Evolutionary conservation across 1,140 invertebrate species (phyloP), one percentile per base, ranked within the genome.

Genomic region (Phenacoccus solenopsis): DNA sequence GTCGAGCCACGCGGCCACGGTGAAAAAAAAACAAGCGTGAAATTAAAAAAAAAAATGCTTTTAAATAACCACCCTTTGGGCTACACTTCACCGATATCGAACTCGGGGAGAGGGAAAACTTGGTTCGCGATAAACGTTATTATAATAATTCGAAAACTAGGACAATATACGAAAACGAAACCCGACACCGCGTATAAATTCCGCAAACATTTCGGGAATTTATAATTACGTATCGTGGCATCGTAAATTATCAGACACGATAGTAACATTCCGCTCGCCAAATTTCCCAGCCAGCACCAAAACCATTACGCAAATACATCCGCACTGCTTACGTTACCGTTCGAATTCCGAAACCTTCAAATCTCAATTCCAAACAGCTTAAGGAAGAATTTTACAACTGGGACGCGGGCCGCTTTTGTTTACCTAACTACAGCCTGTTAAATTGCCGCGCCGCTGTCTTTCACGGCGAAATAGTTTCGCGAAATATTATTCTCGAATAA

Each of bases 151-250:
- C 10, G 59, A 24, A 27, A 64, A 64, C 59, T 27, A 64, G 25
- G 25, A 64, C 59, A 27, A 64, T 27, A 64, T 10, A 38, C 32
- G 32, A 38, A 38, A n/a, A n/a, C 59, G 22, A 20, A 20, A 59
- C 16, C n/a, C 56, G 56, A 7, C 21, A 22, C 59, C 25, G 22
- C 22, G 22, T n/a, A n/a, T n/a, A n/a, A 27, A 64, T 25, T 64
- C 59, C 59, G 21, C 59, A 64, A 64, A 64, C 59, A 64, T 64
- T 64, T 27, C 59, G 9, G 59, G 59, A 64, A 64, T 64, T 64
- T 64, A 64, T 64, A 64, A 64, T 64, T 64, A 64, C 59, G 25
- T 64, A 64, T 64, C 12, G 59, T 64, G 32, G 16, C 38, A n/a
- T 49, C 38, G 38, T 49, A 49, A 49, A 49, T 49, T 49, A 49